phyloP scores from a whole-genome alignment of 2,113 vertebrate genomes.

The Laticauda laticaudata region DNA sequence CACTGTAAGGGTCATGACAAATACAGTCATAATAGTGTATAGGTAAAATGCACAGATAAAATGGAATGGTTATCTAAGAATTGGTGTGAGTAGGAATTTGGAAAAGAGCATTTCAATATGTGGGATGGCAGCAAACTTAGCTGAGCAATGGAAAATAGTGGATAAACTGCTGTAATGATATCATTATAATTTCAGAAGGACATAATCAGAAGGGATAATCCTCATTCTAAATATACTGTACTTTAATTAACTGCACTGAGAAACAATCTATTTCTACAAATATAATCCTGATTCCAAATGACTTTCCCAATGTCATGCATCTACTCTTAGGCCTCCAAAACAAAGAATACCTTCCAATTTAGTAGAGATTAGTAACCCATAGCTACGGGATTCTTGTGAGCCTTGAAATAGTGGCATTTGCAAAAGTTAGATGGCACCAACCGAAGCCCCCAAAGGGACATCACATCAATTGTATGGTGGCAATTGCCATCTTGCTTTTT shows the following conservation, averaged over 20 bases:
- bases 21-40: too few species aligned
- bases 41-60: not conserved
- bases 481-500: not conserved
- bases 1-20: too few species aligned
- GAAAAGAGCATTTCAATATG: not conserved
- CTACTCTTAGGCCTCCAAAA: not conserved
- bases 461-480: not conserved
- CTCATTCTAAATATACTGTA: not conserved
- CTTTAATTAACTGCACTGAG: not conserved
- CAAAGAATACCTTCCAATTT: not conserved
- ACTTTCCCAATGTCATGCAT: not conserved
- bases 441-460: not conserved
- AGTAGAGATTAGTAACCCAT: not conserved
- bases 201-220: not conserved
- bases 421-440: not conserved
- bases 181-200: not conserved
- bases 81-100: not conserved
- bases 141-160: not conserved
- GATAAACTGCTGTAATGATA: not conserved
- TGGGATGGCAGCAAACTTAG: not conserved
- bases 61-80: not conserved
- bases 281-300: not conserved
- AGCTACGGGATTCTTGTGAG: not conserved
- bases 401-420: not conserved
- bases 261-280: not conserved